These are phyloP conservation scores for Clupea harengus DNA, from an alignment of 2,113 vertebrate genomes.

Conservation along the genomic window DNA sequence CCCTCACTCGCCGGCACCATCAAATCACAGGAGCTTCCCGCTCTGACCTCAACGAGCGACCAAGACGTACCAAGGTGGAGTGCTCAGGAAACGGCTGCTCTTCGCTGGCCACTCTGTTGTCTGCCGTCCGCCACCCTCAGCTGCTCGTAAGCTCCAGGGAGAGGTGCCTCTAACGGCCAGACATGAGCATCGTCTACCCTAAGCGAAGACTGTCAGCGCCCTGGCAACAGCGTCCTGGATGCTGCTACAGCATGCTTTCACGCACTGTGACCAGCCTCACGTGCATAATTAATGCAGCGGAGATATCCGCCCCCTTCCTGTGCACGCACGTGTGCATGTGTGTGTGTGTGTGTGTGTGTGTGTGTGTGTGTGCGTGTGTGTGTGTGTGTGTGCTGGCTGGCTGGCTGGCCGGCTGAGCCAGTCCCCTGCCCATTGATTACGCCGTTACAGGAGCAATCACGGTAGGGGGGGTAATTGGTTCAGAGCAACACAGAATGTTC, in stretches of 20 bases:
- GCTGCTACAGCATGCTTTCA: slow-evolving; percentile 40
- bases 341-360: slow-evolving; percentile 31
- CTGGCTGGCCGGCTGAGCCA: slow-evolving; percentile 57
- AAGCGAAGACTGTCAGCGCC: background rate
- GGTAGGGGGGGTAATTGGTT: slow-evolving; percentile 65
- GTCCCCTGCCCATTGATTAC: slow-evolving; percentile 82
- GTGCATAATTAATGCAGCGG: slow-evolving; percentile 85
- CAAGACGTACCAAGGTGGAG: background rate
- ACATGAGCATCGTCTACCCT: background rate
- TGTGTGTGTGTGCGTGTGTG: slow-evolving; percentile 45
- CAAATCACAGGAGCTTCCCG: background rate
- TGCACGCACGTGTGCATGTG: background rate
- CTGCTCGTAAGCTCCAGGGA: background rate
- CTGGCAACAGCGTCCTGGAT: background rate
- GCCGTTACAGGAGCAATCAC: slow-evolving; percentile 65
- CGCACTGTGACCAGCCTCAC: slow-evolving; percentile 68
- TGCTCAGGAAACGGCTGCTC: background rate
- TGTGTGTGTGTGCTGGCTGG: background rate
- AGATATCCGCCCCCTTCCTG: slow-evolving; percentile 75
- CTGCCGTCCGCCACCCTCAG: background rate
- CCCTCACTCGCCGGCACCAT: background rate
- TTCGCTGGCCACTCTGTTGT: background rate
- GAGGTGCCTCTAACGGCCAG: background rate
- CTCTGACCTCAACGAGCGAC: background rate
- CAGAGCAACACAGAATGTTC: slow-evolving; percentile 60